These are phyloP conservation scores for Erebia palarica DNA, from an alignment of 2,888 invertebrate species.

Conservation along the genomic window DNA sequence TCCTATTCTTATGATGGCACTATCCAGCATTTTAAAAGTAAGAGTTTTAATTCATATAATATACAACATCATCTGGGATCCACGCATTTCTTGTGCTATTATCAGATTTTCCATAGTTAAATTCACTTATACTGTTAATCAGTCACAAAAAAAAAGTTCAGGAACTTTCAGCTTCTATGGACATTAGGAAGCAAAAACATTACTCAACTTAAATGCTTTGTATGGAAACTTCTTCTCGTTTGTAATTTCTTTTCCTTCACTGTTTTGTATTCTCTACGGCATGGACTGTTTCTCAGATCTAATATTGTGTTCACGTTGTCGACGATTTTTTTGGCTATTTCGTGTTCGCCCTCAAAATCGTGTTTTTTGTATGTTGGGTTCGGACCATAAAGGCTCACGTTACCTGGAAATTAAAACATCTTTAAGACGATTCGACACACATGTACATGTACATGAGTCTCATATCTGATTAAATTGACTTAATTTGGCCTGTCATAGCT, in stretches of 20 bases:
- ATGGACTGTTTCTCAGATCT: constrained; percentile 90
- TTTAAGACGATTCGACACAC: too few relatives aligned
- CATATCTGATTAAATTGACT: too few relatives aligned
- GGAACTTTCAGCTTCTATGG: constrained; percentile 41
- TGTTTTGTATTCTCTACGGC: constrained; percentile 91
- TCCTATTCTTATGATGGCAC: too few relatives aligned
- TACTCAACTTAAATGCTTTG: constrained; percentile 66
- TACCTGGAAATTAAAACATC: constrained; percentile 51
- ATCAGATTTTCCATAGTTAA: constrained; percentile 4
- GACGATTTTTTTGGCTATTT: constrained; percentile 90
- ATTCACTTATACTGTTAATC: constrained; percentile 9
- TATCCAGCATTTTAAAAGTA: neutral
- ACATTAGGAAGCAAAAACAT: constrained; percentile 1
- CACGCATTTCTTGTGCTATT: neutral
- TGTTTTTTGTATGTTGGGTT: constrained; percentile 89
- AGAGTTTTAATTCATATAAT: neutral
- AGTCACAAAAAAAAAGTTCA: constrained; percentile 37
- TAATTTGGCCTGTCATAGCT: too few relatives aligned
- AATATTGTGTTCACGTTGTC: constrained; percentile 94
- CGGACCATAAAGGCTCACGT: constrained; percentile 59
- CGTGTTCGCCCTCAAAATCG: constrained; percentile 92
- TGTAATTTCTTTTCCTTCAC: constrained; percentile 87
- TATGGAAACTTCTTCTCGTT: constrained; percentile 83
- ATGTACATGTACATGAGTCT: too few relatives aligned
- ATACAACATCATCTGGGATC: neutral